Base-by-base conservation (phyloP, 2,797 vertebrate genomes). In the Rallus crepitans region DNA sequence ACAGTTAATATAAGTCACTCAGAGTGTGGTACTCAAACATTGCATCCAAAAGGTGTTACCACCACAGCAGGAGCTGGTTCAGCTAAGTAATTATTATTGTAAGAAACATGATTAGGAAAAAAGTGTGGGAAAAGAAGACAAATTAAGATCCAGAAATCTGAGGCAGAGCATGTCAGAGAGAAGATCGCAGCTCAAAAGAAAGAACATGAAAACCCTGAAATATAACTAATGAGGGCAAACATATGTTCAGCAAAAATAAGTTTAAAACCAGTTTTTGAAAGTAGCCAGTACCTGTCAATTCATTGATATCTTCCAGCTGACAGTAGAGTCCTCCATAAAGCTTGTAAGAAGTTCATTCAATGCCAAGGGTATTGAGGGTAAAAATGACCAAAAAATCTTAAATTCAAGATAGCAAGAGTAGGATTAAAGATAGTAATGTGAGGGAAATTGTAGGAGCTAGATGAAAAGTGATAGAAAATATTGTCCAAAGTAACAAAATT, bases 211-310 rank as follows among this genome's bases (percentile, higher is more conserved):
- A 89, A 92, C 87, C 24, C 55, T 88, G 61, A 86, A 45, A 66
- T 72, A 66, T 65, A 52, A 73, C 69, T 89, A 92, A 87, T 42
- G 47, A 92, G 19, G 40, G 24, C 53, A 91, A 92, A 75, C 16
- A 75, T 71, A 87, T 88, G 87, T 68, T 61, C 37, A 85, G 50
- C 19, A 95, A 87, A 93, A 85, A 87, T 31, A 82, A 85, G 60
- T 50, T 92, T 82, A 28, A 94, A 93, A 76, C 21, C 9, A 65
- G 35, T 81, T 90, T 93, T 88, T 80, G 12, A 84, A 86, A 72
- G 56, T 42, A 56, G 63, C 65, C 42, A 47, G 59, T 90, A 84
- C 56, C 42, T 86, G 55, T 15, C 21, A 68, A 83, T 78, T 93
- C 35, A 75, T 61, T 80, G 37, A 82, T 70, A 27, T 61, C 60